Evolutionary conservation across 2,113 vertebrate species (phyloP).

Genomic region (Phalacrocorax pelagicus): DNA sequence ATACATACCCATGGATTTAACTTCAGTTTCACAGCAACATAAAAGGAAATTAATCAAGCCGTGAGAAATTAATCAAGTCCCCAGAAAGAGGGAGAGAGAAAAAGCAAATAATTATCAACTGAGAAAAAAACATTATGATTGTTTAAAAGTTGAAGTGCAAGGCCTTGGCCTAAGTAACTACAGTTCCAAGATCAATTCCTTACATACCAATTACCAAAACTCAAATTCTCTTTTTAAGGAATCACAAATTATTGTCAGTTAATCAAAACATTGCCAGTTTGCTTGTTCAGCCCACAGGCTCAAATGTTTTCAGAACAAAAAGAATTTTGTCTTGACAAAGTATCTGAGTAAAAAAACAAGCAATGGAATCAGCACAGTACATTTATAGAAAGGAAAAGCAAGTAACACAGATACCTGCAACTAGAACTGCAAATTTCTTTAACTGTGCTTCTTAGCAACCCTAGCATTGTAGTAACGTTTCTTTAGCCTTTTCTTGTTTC

Average conservation of each 20-base stretch:
- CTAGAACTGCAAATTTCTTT: not conserved
- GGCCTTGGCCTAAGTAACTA: not conserved
- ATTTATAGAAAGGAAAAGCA: not conserved
- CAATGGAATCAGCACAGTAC: not conserved
- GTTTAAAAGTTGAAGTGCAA: not conserved
- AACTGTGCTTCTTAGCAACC: not conserved
- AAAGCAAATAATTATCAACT: not conserved
- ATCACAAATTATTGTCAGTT: not conserved
- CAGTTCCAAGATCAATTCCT: not conserved
- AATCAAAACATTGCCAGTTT: not conserved
- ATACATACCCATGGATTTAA: not conserved
- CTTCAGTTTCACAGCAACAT: not conserved
- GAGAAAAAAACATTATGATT: not conserved
- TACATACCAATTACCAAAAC: not conserved
- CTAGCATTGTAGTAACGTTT: not conserved
- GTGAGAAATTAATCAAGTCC: not conserved
- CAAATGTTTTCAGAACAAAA: not conserved
- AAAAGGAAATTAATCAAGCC: not conserved
- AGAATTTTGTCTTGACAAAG: not conserved
- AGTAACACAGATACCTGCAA: not conserved
- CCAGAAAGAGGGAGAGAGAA: not conserved
- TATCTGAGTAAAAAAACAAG: not conserved
- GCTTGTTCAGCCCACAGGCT: not conserved
- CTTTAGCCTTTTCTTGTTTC: not conserved
- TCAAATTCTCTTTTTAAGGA: not conserved